Conservation (phyloP, 2,113 vertebrate genomes). For the Gymnobelideus leadbeateri region DNA sequence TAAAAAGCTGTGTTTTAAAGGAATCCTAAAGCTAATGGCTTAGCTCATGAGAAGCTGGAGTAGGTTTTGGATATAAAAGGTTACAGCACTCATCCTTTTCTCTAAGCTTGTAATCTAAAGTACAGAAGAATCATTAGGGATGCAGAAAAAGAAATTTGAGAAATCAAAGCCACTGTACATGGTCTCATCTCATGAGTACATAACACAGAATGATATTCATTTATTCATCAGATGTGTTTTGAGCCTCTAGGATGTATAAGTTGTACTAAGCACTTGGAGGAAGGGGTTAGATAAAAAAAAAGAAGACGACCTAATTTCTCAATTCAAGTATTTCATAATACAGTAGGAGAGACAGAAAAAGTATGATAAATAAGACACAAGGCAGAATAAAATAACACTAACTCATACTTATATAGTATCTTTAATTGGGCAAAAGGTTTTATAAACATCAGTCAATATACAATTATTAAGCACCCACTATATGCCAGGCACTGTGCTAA, state of each 20-base stretch:
- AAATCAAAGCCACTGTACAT: neutral
- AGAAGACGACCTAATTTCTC: neutral
- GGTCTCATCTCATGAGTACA: neutral
- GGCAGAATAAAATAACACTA: neutral
- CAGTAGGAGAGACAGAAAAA: neutral
- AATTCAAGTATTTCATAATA: neutral
- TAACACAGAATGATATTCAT: neutral
- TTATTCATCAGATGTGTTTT: neutral
- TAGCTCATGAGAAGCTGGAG: neutral
- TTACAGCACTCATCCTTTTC: neutral
- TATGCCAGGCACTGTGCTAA: neutral
- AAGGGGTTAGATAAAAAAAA: neutral
- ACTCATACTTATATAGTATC: neutral
- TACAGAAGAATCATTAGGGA: neutral
- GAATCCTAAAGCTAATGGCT: constrained; percentile 23
- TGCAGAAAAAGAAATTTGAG: neutral
- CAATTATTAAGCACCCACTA: no score
- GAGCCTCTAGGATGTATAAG: neutral
- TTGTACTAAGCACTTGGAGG: neutral
- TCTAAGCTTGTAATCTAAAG: neutral
- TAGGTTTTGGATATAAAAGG: neutral
- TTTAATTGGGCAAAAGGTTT: neutral
- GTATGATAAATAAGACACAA: neutral
- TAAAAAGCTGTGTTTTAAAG: neutral
- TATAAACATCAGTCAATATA: neutral